Evolutionary conservation across 2,888 invertebrate species (phyloP).

Genomic region (Lycia hirtaria): DNA sequence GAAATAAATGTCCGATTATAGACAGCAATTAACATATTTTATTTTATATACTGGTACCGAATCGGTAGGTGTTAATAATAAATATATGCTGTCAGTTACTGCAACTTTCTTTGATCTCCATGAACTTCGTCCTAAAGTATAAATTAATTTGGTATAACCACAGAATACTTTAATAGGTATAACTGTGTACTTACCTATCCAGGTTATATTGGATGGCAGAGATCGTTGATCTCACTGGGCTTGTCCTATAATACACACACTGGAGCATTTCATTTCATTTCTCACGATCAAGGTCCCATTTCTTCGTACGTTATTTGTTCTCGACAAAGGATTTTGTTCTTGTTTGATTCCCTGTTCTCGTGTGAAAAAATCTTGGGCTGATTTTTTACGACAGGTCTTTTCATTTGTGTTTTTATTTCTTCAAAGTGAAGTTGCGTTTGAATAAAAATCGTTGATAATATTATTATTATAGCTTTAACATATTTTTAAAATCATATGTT

Average conservation of each 20-base stretch:
- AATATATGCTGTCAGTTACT: too few relatives aligned
- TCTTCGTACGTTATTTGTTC: conserved; percentile 41
- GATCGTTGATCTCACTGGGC: background rate
- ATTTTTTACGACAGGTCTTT: conserved; percentile 36
- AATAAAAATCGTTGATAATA: background rate
- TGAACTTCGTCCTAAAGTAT: too few relatives aligned
- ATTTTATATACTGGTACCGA: background rate
- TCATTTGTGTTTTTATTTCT: conserved; percentile 19
- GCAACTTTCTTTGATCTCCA: too few relatives aligned
- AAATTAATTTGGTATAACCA: too few relatives aligned
- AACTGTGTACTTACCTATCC: too few relatives aligned
- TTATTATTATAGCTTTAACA: too few relatives aligned
- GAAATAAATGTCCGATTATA: too few relatives aligned
- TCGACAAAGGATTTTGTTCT: conserved; percentile 43
- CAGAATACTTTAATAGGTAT: too few relatives aligned
- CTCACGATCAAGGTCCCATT: conserved; percentile 43
- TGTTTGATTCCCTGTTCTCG: conserved; percentile 42
- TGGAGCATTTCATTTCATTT: conserved; percentile 34
- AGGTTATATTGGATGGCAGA: background rate
- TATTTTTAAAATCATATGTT: too few relatives aligned
- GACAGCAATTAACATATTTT: too few relatives aligned
- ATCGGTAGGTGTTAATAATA: background rate
- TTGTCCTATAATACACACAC: background rate
- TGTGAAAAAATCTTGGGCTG: conserved; percentile 38
- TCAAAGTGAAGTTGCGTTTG: background rate